Base-by-base conservation (phyloP, 2,888 invertebrate species). In the Chromoteleia sp. region DNA sequence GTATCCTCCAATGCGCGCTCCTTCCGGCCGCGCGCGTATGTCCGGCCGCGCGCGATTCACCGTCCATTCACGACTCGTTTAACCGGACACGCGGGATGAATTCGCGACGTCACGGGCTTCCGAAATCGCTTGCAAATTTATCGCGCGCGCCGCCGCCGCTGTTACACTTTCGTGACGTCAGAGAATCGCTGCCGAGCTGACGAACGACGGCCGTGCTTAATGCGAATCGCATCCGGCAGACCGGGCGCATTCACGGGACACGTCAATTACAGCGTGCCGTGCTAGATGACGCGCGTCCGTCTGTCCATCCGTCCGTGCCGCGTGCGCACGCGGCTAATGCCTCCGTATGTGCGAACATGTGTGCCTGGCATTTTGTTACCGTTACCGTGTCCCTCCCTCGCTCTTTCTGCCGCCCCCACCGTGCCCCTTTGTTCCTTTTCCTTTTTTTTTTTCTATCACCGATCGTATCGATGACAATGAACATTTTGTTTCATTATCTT, bases 201-300 rank as follows among this genome's bases (percentile, higher is more conserved):
- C 83, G 85, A 74, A 80, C 70, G 86, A 86, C 88, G 86, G 86
- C 87, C 87, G 88, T 86, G 88, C 86, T 87, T 87, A 88, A 88
- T 88, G 85, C 87, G 88, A 86, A 86, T 88, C 86, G 86, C 84
- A 85, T 88, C 87, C 88, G 88, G 87, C 85, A 87, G 88, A 88
- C 82, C 85, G 87, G 83, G 83, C 86, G 86, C 86, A 86, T 88
- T 88, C 88, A 88, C 84, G 87, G 86, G 86, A 87, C 87, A 86
- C 86, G 88, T 87, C 88, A 88, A 88, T 88, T 88, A 88, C 87
- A 86, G 82, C 82, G 83, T 75, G 84, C 84, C 84, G 75, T 71
- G 83, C 77, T 85, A 86, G 84, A 85, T 85, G 85, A 86, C 85
- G 87, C 86, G 84, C 85, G 84, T 80, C 81, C 81, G 56, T 58